A percentile compares a stretch with the other conserved stretches of the same genome.
phyloP scores from a whole-genome alignment of 2,113 vertebrate genomes.

The Microcebus ravelobensis region DNA sequence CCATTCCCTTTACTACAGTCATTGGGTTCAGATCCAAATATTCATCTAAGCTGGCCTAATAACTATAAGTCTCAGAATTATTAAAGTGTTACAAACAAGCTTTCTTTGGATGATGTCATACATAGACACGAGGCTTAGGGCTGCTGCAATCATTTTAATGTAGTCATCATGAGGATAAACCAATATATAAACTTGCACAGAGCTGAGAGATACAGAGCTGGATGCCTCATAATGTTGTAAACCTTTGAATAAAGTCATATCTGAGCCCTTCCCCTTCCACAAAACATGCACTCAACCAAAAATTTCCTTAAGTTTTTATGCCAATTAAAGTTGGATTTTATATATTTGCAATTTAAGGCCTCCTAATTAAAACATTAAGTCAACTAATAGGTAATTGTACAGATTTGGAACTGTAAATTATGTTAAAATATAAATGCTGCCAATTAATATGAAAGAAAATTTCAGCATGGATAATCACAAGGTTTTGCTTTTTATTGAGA shows the following conservation, averaged over 20 bases:
- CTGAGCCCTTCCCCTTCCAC: background rate
- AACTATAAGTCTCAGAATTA: background rate
- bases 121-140: background rate
- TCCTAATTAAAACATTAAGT: conserved; percentile 57
- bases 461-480: background rate
- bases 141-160: background rate
- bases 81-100: background rate
- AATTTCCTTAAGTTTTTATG: conserved; percentile 7
- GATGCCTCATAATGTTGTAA: background rate
- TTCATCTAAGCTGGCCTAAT: background rate
- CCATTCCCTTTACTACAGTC: background rate
- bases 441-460: conserved; percentile 43
- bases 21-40: background rate
- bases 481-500: background rate
- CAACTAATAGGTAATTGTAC: conserved; percentile 60
- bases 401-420: conserved; percentile 42
- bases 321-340: background rate
- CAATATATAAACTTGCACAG: background rate
- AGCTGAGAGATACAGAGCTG: background rate
- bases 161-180: background rate
- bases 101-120: background rate
- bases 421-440: conserved; percentile 45
- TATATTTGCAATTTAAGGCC: background rate
- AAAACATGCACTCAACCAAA: background rate
- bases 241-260: background rate